Evolutionary conservation across 2,888 invertebrate species (phyloP).

Genomic region (Chalcis sispes): DNA sequence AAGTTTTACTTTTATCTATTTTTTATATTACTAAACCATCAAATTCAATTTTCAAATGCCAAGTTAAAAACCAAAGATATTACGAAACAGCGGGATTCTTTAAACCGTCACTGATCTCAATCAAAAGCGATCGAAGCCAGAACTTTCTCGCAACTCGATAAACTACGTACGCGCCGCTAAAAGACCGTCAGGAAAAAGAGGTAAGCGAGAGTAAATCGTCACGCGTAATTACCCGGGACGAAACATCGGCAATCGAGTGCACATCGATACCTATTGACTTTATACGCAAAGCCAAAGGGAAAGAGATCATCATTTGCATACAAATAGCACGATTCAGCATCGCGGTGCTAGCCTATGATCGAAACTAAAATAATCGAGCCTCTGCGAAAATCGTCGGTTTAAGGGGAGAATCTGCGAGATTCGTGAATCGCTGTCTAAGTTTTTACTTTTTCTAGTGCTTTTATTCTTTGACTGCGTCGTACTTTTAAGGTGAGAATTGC

Average conservation of each 20-base stretch:
- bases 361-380: slow-evolving; percentile 10
- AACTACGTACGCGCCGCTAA: too few relatives aligned
- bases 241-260: slow-evolving; percentile 4
- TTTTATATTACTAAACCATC: too few relatives aligned
- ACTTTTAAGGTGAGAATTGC: too few relatives aligned
- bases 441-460: too few relatives aligned
- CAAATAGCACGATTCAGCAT: slow-evolving; percentile 29
- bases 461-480: too few relatives aligned
- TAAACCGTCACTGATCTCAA: background rate
- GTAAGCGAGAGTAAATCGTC: slow-evolving; percentile 56
- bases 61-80: too few relatives aligned
- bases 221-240: slow-evolving; percentile 58
- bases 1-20: too few relatives aligned
- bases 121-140: background rate
- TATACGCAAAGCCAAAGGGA: slow-evolving; percentile 14
- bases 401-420: background rate
- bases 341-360: background rate
- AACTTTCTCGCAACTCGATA: slow-evolving; percentile 33
- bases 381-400: slow-evolving; percentile 8
- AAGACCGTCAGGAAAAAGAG: background rate
- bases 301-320: slow-evolving; percentile 42
- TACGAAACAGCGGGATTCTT: too few relatives aligned
- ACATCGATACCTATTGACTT: background rate
- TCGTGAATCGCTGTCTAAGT: too few relatives aligned
- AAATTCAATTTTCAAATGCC: too few relatives aligned